Conservation (phyloP, 2,797 vertebrate genomes). For the Esox masquinongy region DNA sequence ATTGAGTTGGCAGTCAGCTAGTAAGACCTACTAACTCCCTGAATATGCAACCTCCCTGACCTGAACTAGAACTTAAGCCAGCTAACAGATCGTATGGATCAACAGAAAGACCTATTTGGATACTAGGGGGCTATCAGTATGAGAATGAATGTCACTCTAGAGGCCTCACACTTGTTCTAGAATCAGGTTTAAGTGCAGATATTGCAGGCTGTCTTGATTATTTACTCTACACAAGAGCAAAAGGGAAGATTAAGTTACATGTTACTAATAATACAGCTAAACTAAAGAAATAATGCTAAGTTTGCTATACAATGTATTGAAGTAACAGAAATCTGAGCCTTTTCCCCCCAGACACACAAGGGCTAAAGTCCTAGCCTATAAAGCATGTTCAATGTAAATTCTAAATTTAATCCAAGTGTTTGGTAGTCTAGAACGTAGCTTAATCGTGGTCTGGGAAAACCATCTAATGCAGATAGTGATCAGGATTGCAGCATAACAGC, state of each 20-base stretch:
- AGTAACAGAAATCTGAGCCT: background rate
- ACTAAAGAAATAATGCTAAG: slow-evolving; percentile 19
- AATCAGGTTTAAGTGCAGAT: slow-evolving; percentile 19
- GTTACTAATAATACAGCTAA: slow-evolving; percentile 42
- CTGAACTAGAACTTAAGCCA: background rate
- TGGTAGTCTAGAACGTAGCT: background rate
- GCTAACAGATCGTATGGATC: background rate
- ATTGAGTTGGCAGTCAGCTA: slow-evolving; percentile 31
- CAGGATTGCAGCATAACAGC: background rate
- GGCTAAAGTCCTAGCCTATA: background rate
- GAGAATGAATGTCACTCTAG: background rate
- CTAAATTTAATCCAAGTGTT: background rate
- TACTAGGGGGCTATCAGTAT: background rate
- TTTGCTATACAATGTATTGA: background rate
- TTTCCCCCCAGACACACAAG: background rate
- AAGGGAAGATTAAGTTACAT: slow-evolving; percentile 40
- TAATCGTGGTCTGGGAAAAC: background rate
- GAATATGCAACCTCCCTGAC: background rate
- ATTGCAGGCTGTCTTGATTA: slow-evolving; percentile 22
- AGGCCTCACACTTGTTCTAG: slow-evolving; percentile 4
- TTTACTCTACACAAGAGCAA: slow-evolving; percentile 28
- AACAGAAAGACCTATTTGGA: background rate
- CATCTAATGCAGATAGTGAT: background rate
- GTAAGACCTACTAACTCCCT: background rate
- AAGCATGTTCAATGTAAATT: background rate